Conservation (phyloP, 92 coral and sea anemone species). For the Paragorgia papillata region DNA sequence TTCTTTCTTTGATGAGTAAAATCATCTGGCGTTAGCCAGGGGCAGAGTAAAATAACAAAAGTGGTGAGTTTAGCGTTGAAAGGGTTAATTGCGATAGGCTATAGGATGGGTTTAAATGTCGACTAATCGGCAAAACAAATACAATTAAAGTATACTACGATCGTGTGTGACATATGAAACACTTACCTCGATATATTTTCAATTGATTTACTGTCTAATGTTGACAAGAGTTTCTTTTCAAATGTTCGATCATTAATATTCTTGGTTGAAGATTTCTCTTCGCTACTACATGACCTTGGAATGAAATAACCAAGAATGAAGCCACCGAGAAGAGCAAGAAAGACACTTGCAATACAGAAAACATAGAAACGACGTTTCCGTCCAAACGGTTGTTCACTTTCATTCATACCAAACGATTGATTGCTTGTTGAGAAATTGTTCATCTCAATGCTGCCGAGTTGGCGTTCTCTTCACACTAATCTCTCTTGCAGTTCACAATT, state of each 20-base stretch:
- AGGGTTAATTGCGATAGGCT: no score
- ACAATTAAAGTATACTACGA: no score
- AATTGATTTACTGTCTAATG: slow-evolving; percentile 6
- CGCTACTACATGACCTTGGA: slow-evolving; percentile 15
- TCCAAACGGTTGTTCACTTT: neutral
- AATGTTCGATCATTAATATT: neutral
- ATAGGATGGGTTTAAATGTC: no score
- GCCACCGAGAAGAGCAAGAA: slow-evolving; percentile 32
- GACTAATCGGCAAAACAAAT: no score
- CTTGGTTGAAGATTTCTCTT: neutral
- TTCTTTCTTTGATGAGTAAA: no score
- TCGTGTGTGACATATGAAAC: no score
- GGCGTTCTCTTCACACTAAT: no score
- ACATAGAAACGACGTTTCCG: neutral
- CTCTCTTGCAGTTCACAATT: no score
- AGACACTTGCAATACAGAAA: slow-evolving; percentile 16
- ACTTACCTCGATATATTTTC: slow-evolving; percentile 30
- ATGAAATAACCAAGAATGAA: slow-evolving; percentile 49
- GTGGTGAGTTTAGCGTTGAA: no score
- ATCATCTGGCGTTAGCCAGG: no score
- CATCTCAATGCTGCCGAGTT: neutral
- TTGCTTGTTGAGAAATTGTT: neutral
- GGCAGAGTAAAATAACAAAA: no score
- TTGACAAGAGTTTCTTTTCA: neutral
- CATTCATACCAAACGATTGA: slow-evolving; percentile 19